These are phyloP conservation scores for Cyclargus thomasi DNA, from an alignment of 1,140 invertebrate genomes.

Conservation along the genomic window DNA sequence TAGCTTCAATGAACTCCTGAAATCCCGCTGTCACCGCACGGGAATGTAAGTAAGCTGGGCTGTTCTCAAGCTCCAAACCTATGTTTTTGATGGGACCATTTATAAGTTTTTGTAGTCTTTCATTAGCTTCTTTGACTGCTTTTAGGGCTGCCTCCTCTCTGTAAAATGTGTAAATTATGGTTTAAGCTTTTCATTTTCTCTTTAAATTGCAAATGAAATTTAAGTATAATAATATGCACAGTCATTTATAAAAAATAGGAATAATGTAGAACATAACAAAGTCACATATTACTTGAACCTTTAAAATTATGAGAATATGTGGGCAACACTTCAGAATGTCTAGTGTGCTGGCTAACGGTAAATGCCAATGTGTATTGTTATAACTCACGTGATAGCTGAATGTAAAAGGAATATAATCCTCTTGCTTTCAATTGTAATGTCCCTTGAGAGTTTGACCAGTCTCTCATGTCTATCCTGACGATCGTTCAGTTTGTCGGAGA, in stretches of 20 bases:
- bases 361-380: not conserved
- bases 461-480: constrained; percentile 91
- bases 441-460: constrained; percentile 88
- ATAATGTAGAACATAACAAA: too few species aligned
- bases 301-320: too few species aligned
- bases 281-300: too few species aligned
- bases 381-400: constrained; percentile 75
- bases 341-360: too few species aligned
- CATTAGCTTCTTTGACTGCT: constrained; percentile 80
- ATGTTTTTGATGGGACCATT: constrained; percentile 80
- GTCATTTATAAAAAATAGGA: too few species aligned
- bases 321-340: too few species aligned
- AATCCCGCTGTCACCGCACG: constrained; percentile 85
- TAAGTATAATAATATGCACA: too few species aligned
- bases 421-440: constrained; percentile 95
- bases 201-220: too few species aligned
- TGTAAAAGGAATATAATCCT: constrained; percentile 92
- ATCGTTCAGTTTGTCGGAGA: constrained; percentile 82
- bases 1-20: constrained; percentile 92
- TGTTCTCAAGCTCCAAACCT: constrained; percentile 81
- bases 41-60: constrained; percentile 85
- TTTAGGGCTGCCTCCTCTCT: constrained; percentile 77
- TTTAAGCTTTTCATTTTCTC: not conserved
- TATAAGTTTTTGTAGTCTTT: constrained; percentile 78
- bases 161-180: constrained; percentile 21